Base-by-base conservation (phyloP, 2,888 invertebrate genomes). In the Copidosoma aretas region DNA sequence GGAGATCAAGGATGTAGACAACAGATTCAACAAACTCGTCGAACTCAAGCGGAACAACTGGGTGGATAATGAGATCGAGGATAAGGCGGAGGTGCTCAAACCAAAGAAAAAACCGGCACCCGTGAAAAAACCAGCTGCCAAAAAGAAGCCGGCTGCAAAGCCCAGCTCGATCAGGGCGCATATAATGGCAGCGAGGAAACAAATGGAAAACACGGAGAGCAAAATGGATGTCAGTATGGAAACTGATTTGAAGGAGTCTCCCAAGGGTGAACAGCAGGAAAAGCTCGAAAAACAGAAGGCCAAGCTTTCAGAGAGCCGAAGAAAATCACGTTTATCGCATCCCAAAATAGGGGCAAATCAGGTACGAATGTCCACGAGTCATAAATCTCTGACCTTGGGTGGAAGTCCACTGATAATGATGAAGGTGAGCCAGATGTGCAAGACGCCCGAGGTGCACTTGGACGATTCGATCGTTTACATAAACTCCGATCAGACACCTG, bases 1-100 rank as follows among this genome's bases (percentile, higher is more conserved):
- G 83, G 93, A 94, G 86, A 86, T 85, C 17, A 75, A 72, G 22
- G 71, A 84, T 56, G 82, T 82, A 60, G 75, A 80, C 5, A 64
- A 53, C 10, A 73, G 82, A 8, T 83, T 83, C 51, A 66, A 74
- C 1, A 77, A 75, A 41, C 72, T 82, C 8, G 75, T 77, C 12
- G 65, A 76, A 25, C 53, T 80, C 8, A 73, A 74, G 49, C 39
- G 68, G 0, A 74, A 70, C 1, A 72, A 71, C 25, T 83, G 90
- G 90, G 77, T 81, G 21, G 88, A 88, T 70, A 84, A 87, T 1
- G 71, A 82, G 57, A 79, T 82, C 0, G 77, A 73, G 69, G 51
- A 71, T 0, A 73, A 67, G 64, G 78, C 75, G 64, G 79, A 74
- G 24, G 77, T n/a, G n/a, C n/a, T 73, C 22, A 69, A 73, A 21